These are phyloP conservation scores for Macquaria ambigua DNA, from an alignment of 2,113 vertebrate species.

Conservation along the genomic window DNA sequence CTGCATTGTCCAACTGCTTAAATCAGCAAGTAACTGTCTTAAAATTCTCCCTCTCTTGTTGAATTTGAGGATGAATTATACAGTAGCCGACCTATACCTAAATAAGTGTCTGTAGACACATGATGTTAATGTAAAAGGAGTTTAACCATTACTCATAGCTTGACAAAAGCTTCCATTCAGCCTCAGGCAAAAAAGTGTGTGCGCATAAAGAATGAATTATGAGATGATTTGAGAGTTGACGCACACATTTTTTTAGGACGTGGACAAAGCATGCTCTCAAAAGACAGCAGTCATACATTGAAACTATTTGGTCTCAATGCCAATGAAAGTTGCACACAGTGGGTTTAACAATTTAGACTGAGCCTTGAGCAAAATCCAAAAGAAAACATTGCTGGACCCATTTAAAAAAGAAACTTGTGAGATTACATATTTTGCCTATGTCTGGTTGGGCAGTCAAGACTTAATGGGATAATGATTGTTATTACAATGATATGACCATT, in stretches of 20 bases:
- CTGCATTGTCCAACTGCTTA: conserved; percentile 44
- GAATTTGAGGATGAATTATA: conserved; percentile 17
- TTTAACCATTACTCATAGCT: background rate
- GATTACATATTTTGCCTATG: conserved; percentile 26
- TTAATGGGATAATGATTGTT: conserved; percentile 38
- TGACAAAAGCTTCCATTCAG: conserved; percentile 4
- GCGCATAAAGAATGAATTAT: background rate
- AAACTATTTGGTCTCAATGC: conserved; percentile 15
- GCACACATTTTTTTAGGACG: background rate
- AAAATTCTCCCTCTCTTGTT: conserved; percentile 8
- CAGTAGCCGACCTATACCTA: background rate
- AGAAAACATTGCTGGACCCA: background rate
- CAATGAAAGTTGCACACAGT: conserved; percentile 16
- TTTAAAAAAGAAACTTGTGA: background rate
- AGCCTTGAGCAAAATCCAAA: conserved; percentile 9
- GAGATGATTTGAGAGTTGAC: conserved; percentile 1
- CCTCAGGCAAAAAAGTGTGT: background rate
- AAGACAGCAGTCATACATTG: background rate
- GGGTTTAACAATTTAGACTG: conserved; percentile 19
- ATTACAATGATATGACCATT: conserved; percentile 26
- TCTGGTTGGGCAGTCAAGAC: conserved; percentile 2
- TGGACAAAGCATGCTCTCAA: background rate
- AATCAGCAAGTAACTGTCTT: conserved; percentile 24
- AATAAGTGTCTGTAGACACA: background rate
- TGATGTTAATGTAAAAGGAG: conserved; percentile 6